A percentile compares a stretch with the other conserved stretches of the same genome.
Conservation (phyloP, 2,113 vertebrate species). For the Hydrochoerus hydrochaeris region DNA sequence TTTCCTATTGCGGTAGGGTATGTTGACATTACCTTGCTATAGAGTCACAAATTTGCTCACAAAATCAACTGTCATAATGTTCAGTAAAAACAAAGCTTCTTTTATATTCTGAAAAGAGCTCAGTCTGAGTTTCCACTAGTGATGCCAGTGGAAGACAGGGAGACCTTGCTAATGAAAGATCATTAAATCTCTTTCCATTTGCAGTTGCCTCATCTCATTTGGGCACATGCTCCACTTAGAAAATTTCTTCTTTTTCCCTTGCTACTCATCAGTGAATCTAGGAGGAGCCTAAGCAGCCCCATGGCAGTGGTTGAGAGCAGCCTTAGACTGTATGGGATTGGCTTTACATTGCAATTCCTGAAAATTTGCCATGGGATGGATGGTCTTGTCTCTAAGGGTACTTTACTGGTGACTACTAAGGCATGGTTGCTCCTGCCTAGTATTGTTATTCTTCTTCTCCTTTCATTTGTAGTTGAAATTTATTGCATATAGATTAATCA, state of each 20-base stretch:
- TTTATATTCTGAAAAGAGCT: background rate
- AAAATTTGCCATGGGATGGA: background rate
- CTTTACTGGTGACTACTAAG: background rate
- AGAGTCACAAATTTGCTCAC: background rate
- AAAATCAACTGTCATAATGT: background rate
- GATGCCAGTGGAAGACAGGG: background rate
- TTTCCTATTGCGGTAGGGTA: background rate
- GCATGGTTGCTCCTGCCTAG: background rate
- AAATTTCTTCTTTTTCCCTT: background rate
- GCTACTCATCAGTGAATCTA: background rate
- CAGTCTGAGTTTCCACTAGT: background rate
- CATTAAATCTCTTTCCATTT: background rate
- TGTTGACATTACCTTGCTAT: background rate
- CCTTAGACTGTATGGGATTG: accelerated
- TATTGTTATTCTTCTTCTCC: background rate
- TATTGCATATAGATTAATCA: background rate
- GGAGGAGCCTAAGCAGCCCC: background rate
- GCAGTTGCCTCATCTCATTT: background rate
- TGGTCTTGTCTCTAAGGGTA: background rate
- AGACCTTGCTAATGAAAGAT: background rate
- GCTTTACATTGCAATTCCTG: background rate
- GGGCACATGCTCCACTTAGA: background rate
- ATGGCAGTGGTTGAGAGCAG: background rate
- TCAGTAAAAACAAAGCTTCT: background rate
- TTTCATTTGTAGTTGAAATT: background rate